These are phyloP conservation scores for Drosophila subquinaria DNA, from an alignment of 2,888 invertebrate species.

Conservation along the genomic window DNA sequence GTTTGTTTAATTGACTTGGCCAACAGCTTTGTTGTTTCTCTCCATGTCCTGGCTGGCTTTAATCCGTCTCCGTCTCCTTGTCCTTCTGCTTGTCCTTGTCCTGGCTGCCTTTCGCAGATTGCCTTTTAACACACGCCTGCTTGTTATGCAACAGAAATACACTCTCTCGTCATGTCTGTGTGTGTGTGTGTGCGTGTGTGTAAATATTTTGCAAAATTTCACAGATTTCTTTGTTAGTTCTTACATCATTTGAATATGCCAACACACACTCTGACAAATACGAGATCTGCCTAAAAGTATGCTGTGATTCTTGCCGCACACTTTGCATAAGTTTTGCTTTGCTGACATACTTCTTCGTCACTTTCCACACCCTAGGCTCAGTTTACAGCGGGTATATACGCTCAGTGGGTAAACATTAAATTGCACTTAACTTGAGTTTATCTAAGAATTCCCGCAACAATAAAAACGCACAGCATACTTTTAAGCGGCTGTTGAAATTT, in stretches of 20 bases:
- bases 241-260: constrained; percentile 70
- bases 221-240: constrained; percentile 74
- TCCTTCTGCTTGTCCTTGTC: constrained; percentile 19
- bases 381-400: constrained; percentile 26
- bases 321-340: constrained; percentile 76
- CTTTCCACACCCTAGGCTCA: constrained; percentile 21
- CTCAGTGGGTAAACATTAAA: background rate
- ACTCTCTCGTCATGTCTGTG: constrained; percentile 36
- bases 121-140: constrained; percentile 58
- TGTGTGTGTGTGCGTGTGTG: constrained; percentile 37
- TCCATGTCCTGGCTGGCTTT: constrained; percentile 9
- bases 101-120: constrained; percentile 53
- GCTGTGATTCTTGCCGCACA: constrained; percentile 68
- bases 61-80: constrained; percentile 20
- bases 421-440: background rate
- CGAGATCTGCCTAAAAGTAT: constrained; percentile 54
- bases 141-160: constrained; percentile 68
- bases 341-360: constrained; percentile 66
- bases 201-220: constrained; percentile 76
- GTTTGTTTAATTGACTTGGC: constrained; percentile 81
- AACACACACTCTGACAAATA: constrained; percentile 19
- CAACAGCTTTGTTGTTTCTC: constrained; percentile 48
- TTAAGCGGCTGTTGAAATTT: constrained; percentile 5
- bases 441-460: background rate
- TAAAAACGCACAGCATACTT: constrained; percentile 16